phyloP scores from a whole-genome alignment of 2,113 vertebrate species.

The Cyanoramphus novaezelandiae region DNA sequence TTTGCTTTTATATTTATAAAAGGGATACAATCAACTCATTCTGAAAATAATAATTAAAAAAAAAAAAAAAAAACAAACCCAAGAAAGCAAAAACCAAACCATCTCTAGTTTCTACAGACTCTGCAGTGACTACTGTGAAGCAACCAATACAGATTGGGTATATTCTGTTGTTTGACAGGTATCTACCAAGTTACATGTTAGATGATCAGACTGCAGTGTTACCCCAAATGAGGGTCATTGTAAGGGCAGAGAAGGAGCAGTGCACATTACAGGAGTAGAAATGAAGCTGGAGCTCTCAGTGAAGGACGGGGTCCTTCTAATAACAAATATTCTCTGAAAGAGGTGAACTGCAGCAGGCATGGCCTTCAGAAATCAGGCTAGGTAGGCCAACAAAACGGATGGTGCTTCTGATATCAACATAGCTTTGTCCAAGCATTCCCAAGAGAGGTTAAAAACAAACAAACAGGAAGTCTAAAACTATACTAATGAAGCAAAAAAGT shows the following conservation, averaged over 20 bases:
- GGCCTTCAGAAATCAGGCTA: conserved; percentile 70
- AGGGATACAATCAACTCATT: conserved; percentile 72
- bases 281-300: conserved; percentile 68
- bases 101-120: conserved; percentile 74
- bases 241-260: conserved; percentile 67
- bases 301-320: conserved; percentile 69
- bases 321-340: conserved; percentile 71
- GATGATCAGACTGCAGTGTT: conserved; percentile 75
- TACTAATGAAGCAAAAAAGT: conserved; percentile 84
- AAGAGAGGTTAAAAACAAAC: conserved; percentile 76
- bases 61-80: neutral
- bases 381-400: conserved; percentile 83
- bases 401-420: conserved; percentile 81
- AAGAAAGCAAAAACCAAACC: conserved; percentile 5
- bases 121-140: conserved; percentile 72
- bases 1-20: conserved; percentile 75
- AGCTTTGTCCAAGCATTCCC: conserved; percentile 87
- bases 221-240: conserved; percentile 66
- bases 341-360: conserved; percentile 65
- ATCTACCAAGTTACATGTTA: conserved; percentile 79
- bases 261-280: conserved; percentile 67
- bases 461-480: conserved; percentile 81
- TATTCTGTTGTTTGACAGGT: conserved; percentile 74
- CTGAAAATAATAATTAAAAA: conserved; percentile 69
- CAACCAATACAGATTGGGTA: conserved; percentile 72